These are phyloP conservation scores for Tychaedon coryphoeus DNA, from an alignment of 2,113 vertebrate species.

Conservation along the genomic window DNA sequence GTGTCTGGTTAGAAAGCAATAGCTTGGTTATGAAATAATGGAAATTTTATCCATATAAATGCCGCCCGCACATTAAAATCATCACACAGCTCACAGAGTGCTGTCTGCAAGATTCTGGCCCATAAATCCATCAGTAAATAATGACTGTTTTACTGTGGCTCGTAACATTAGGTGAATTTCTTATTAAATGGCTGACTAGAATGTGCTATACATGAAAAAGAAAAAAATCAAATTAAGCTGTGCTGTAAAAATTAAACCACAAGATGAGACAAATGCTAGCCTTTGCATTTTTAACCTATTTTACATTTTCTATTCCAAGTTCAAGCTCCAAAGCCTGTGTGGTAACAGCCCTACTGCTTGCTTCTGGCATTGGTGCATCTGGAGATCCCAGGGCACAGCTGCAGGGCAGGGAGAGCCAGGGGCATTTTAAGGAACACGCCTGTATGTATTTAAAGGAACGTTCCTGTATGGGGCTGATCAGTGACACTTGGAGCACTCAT, in stretches of 20 bases:
- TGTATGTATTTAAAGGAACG: background rate
- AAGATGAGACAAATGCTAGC: background rate
- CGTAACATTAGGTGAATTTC: background rate
- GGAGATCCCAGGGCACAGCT: background rate
- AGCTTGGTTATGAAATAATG: constrained; percentile 2
- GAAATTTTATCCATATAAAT: constrained; percentile 20
- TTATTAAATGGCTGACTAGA: background rate
- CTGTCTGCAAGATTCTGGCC: background rate
- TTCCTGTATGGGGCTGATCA: fast-evolving
- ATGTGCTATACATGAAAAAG: background rate
- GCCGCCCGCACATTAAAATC: background rate
- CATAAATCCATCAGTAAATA: constrained; percentile 9
- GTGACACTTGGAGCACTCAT: background rate
- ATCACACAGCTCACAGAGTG: background rate
- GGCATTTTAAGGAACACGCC: background rate
- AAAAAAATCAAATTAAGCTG: background rate
- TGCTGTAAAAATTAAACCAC: background rate
- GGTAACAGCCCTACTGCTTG: background rate
- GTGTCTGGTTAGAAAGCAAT: background rate
- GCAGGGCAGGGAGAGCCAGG: fast-evolving
- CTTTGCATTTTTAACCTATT: background rate
- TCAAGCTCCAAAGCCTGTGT: background rate
- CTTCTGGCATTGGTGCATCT: background rate
- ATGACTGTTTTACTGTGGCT: background rate
- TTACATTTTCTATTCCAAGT: background rate